A percentile compares a stretch with the other conserved stretches of the same genome.
Evolutionary conservation across 2,113 vertebrate genomes (phyloP).

Genomic region (Anoura caudifer): DNA sequence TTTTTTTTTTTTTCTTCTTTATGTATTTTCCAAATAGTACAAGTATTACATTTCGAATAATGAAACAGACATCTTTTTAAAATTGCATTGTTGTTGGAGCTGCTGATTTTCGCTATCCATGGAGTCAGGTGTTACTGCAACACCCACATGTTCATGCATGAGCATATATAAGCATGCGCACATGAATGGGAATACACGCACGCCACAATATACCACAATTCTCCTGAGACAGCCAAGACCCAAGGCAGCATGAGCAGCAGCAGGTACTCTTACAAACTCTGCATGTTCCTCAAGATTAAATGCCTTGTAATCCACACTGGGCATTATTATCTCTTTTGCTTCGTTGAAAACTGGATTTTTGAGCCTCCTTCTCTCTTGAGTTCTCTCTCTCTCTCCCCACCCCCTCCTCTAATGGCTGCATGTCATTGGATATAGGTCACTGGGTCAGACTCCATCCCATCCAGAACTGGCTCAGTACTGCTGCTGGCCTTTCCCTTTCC

Average conservation of each 20-base stretch:
- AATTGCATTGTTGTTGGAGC: neutral
- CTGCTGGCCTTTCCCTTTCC: neutral
- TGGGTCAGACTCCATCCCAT: neutral
- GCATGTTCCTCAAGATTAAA: neutral
- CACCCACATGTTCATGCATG: neutral
- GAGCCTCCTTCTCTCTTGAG: neutral
- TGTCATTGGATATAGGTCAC: neutral
- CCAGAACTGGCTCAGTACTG: neutral
- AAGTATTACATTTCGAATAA: neutral
- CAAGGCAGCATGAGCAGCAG: neutral
- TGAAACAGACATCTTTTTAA: neutral
- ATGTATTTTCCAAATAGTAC: neutral
- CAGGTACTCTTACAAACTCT: neutral
- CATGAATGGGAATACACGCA: neutral
- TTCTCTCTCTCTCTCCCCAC: too few species aligned
- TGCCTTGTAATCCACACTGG: neutral
- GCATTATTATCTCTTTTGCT: neutral
- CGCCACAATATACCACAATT: neutral
- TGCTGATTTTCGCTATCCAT: neutral
- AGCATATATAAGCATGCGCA: neutral
- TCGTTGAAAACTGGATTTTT: constrained; percentile 8
- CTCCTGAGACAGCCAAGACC: neutral
- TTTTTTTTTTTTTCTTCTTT: neutral
- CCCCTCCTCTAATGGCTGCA: neutral
- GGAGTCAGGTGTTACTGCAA: neutral